These are phyloP conservation scores for Apeltes quadracus DNA, from an alignment of 2,113 vertebrate species.

Conservation along the genomic window DNA sequence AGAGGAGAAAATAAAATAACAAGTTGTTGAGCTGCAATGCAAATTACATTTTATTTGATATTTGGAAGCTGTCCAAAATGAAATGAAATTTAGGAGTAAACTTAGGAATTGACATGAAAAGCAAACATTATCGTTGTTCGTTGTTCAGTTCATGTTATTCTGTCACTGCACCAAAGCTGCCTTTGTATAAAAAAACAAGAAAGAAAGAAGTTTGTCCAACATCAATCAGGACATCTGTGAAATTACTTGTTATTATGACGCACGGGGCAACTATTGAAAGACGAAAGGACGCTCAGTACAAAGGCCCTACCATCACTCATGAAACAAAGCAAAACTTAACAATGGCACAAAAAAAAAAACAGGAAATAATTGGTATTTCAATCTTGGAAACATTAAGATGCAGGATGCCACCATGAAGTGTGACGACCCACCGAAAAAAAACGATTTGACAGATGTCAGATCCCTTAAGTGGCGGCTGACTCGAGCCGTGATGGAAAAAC, in stretches of 20 bases:
- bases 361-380: conserved; percentile 35
- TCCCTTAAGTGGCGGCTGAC: conserved; percentile 28
- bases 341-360: conserved; percentile 44
- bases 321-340: conserved; percentile 49
- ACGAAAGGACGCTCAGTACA: conserved; percentile 58
- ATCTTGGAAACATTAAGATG: conserved; percentile 48
- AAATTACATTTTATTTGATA: conserved; percentile 15
- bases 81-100: conserved; percentile 18
- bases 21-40: conserved; percentile 4
- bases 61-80: conserved; percentile 12
- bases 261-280: conserved; percentile 59
- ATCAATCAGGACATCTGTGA: conserved; percentile 65
- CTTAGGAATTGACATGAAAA: conserved; percentile 26
- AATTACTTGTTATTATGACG: conserved; percentile 44
- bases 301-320: conserved; percentile 59
- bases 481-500: conserved; percentile 8
- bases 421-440: conserved; percentile 27
- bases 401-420: conserved; percentile 41
- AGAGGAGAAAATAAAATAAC: neutral
- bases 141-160: conserved; percentile 44
- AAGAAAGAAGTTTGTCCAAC: conserved; percentile 51
- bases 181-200: conserved; percentile 30
- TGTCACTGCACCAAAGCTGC: conserved; percentile 59
- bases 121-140: conserved; percentile 8
- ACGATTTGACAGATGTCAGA: conserved; percentile 41